Conservation (phyloP, 2,797 vertebrate species). For the Hypotaenidia okinawae region DNA sequence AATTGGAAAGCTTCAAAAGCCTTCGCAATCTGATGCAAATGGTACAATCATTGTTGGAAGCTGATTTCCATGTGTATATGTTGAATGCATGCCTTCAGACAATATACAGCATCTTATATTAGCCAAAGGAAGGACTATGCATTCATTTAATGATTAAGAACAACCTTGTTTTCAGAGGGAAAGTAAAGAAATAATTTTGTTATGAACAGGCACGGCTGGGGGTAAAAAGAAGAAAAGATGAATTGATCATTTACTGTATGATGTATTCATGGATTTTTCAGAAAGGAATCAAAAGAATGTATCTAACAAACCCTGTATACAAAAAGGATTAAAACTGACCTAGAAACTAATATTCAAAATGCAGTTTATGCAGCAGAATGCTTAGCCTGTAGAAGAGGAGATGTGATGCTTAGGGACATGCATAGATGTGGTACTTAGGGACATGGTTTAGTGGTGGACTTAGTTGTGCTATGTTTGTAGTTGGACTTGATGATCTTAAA, state of each 20-base stretch:
- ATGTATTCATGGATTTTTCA: slow-evolving; percentile 3
- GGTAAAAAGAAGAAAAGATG: slow-evolving; percentile 14
- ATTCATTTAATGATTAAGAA: slow-evolving; percentile 11
- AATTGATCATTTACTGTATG: not conserved
- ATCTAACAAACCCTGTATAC: not conserved
- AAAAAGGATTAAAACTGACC: slow-evolving; percentile 20
- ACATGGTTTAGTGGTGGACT: too few species aligned
- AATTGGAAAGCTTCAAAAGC: slow-evolving; percentile 32
- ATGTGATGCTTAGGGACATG: too few species aligned
- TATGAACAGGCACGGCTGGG: not conserved
- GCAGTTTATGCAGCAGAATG: too few species aligned
- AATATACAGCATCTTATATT: not conserved
- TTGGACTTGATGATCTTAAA: too few species aligned
- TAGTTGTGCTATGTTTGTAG: too few species aligned
- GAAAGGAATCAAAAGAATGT: not conserved
- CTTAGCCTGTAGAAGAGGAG: too few species aligned
- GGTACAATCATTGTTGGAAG: not conserved
- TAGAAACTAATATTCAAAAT: not conserved
- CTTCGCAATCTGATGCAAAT: not conserved
- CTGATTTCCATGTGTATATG: not conserved
- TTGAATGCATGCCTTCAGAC: not conserved
- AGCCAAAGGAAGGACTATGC: not conserved
- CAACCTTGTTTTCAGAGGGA: not conserved
- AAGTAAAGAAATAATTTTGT: not conserved
- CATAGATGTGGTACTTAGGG: too few species aligned